Base-by-base conservation (phyloP, 2,797 vertebrate species). In the Leuciscus waleckii region DNA sequence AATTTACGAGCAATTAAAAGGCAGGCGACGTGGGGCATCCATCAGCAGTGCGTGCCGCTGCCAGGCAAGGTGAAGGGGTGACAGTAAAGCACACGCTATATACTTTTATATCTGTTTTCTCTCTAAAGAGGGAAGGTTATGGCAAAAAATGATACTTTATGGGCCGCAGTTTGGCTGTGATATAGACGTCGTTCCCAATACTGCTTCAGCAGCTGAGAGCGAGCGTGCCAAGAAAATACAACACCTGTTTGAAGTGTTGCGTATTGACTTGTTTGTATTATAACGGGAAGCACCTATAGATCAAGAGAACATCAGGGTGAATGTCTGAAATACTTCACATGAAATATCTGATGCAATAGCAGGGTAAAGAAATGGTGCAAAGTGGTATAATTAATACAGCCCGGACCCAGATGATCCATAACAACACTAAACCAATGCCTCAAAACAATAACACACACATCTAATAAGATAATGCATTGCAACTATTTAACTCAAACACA, bases 1-100 rank as follows among this genome's bases (percentile, higher is more conserved):
- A 82, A 98, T 99, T 98, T 98, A 98, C 96, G 97, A 98, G 97
- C 97, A 98, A 99, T 98, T 98, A 99, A 98, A 98, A 97, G 96
- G 94, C 92, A 95, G 94, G 94, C 92, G 95, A 97, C 95, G 95
- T 92, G 94, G 95, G 92, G 95, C 96, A 98, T 98, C 96, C 96
- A 97, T 98, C 97, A 98, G 95, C 92, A 92, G 85, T 46, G 94
- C 93, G 92, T 95, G 96, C 95, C 92, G 96, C 96, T 96, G 96
- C 96, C 96, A 95, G 95, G 93, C 93, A 94, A 95, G 95, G 95
- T 96, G 95, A 96, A 95, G 96, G 95, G 95, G 88, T 90, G 87
- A 89, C 96, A 95, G 96, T 98, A 97, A 98, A 98, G 96, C 96
- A 97, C 95, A 96, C 96, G 95, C 97, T 96, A 97, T 98, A 98